A percentile compares a stretch with the other conserved stretches of the same genome.
Conservation (phyloP, 2,113 vertebrate species). For the Rhipidura dahli region DNA sequence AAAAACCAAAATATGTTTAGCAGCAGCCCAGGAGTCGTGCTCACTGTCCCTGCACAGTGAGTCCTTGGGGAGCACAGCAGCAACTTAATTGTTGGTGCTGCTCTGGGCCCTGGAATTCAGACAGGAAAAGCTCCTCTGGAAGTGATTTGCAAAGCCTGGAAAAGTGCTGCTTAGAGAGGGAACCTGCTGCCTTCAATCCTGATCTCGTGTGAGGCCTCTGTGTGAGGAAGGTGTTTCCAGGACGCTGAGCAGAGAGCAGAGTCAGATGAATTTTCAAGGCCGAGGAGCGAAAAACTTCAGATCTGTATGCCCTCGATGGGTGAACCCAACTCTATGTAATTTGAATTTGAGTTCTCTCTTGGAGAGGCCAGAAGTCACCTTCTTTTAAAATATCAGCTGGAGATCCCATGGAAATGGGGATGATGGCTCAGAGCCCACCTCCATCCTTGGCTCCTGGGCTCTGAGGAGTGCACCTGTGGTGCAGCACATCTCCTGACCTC, state of each 20-base stretch:
- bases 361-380: not conserved
- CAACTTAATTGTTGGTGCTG: not conserved
- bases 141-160: not conserved
- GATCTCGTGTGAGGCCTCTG: not conserved
- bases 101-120: not conserved
- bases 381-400: not conserved
- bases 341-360: not conserved
- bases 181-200: not conserved
- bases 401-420: not conserved
- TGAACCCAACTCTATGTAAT: not conserved
- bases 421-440: not conserved
- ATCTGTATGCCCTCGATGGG: not conserved
- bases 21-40: not conserved
- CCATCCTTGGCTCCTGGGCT: not conserved
- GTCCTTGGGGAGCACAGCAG: not conserved
- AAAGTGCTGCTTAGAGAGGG: not conserved
- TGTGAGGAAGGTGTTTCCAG: not conserved
- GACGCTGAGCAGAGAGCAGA: not conserved
- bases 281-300: not conserved
- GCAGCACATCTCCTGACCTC: not conserved
- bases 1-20: rapidly evolving
- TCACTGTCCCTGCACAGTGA: rapidly evolving
- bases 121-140: not conserved
- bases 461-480: not conserved
- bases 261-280: not conserved